Conservation (phyloP, 2,888 invertebrate genomes). For the Epinotia nisella region DNA sequence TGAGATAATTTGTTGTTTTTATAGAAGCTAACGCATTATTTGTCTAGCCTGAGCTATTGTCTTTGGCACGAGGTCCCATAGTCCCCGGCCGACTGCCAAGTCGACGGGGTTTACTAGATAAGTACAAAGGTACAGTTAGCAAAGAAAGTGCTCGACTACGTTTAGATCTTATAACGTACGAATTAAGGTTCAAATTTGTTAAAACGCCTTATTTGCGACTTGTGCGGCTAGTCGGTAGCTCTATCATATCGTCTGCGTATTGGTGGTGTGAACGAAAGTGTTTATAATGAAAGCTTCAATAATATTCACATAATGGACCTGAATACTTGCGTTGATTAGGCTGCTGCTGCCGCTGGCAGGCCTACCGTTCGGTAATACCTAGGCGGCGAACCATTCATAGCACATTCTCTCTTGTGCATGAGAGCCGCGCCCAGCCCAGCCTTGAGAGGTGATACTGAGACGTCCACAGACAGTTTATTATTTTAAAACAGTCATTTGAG, state of each 20-base stretch:
- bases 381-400: too few species aligned
- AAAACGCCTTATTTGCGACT: background rate
- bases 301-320: slow-evolving; percentile 3
- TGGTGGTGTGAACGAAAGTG: slow-evolving; percentile 30
- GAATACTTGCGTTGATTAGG: background rate
- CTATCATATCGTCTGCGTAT: slow-evolving; percentile 23
- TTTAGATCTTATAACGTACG: background rate
- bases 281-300: slow-evolving; percentile 12
- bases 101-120: slow-evolving; percentile 4
- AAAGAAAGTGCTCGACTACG: background rate
- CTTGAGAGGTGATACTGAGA: too few species aligned
- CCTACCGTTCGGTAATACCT: background rate
- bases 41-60: slow-evolving; percentile 59
- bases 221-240: background rate
- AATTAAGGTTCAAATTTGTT: background rate
- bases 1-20: slow-evolving; percentile 56
- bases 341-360: background rate
- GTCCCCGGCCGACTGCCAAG: slow-evolving; percentile 65
- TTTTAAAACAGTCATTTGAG: background rate
- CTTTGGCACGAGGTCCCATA: slow-evolving; percentile 57
- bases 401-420: too few species aligned
- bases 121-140: background rate
- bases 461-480: background rate
- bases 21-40: slow-evolving; percentile 61
- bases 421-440: too few species aligned